phyloP scores from a whole-genome alignment of 2,888 invertebrate species.

The Zonitis immaculata region DNA sequence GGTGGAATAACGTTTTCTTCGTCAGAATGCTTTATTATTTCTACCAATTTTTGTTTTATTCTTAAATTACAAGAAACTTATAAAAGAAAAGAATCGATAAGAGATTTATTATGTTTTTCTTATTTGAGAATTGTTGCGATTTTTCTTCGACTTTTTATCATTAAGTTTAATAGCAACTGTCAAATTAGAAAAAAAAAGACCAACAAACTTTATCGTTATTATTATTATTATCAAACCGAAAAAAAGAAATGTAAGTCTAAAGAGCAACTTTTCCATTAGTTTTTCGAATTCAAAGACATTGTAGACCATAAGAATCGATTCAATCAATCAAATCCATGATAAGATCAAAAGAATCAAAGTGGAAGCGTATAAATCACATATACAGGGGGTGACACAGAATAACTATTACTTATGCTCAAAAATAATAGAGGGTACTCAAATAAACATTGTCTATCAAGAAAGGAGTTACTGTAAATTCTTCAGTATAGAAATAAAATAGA shows the following conservation, averaged over 20 bases:
- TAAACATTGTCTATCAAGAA: no score
- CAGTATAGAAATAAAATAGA: no score
- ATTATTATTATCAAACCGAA: no score
- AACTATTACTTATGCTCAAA: no score
- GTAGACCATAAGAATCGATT: conserved; percentile 34
- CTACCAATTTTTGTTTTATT: not conserved
- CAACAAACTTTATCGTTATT: no score
- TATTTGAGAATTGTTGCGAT: not conserved
- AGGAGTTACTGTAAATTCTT: no score
- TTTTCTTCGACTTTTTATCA: not conserved
- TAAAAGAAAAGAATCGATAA: no score
- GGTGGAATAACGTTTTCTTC: no score
- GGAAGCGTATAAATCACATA: conserved; percentile 48
- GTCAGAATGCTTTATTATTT: not conserved
- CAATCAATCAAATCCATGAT: conserved; percentile 53
- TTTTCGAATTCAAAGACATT: conserved; percentile 9
- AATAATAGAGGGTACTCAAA: no score
- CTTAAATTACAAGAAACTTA: no score
- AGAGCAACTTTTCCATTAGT: conserved; percentile 19
- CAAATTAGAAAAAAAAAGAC: not conserved
- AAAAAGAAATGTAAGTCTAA: not conserved
- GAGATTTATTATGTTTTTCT: no score
- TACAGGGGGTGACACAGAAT: no score
- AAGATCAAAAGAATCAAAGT: conserved; percentile 51
- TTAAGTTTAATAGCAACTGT: not conserved